A percentile compares a stretch with the other conserved stretches of the same genome.
Evolutionary conservation across 2,113 vertebrate genomes (phyloP).

Genomic region (Notarius quadriscutis): DNA sequence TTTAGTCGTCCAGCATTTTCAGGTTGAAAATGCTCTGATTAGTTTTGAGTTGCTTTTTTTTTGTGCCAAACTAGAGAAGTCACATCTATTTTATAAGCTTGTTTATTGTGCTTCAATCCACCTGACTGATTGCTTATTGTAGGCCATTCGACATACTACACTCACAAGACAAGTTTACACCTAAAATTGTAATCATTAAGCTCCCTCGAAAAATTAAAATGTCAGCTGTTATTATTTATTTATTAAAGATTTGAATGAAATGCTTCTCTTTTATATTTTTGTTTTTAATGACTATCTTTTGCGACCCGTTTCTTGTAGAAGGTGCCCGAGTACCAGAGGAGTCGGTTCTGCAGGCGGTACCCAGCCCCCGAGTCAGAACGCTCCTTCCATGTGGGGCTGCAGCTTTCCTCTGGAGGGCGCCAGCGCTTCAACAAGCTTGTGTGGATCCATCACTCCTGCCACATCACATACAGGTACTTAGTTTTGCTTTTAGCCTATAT

Average conservation of each 20-base stretch:
- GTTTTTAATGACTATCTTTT: too few relatives aligned
- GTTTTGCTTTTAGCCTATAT: neutral
- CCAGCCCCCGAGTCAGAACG: constrained; percentile 87
- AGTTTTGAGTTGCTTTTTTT: too few relatives aligned
- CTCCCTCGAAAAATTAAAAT: neutral
- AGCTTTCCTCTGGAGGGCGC: constrained; percentile 88
- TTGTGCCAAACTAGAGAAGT: neutral
- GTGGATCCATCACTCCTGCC: constrained; percentile 98
- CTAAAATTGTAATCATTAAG: too few relatives aligned
- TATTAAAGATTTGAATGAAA: neutral
- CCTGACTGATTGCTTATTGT: too few relatives aligned
- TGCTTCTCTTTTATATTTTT: neutral
- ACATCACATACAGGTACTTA: constrained; percentile 83
- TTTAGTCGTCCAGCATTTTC: too few relatives aligned
- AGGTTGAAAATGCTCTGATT: too few relatives aligned
- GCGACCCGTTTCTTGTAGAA: constrained; percentile 70
- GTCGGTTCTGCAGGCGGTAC: constrained; percentile 86
- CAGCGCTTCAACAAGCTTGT: constrained; percentile 91
- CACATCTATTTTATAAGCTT: neutral
- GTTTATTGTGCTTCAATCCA: neutral
- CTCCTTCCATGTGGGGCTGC: constrained; percentile 91
- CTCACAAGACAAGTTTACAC: neutral
- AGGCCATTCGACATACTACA: neutral
- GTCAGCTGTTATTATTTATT: neutral
- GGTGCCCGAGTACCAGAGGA: constrained; percentile 85